These are phyloP conservation scores for Drosophila atroscutellata DNA, from an alignment of 2,888 invertebrate genomes.

Conservation along the genomic window DNA sequence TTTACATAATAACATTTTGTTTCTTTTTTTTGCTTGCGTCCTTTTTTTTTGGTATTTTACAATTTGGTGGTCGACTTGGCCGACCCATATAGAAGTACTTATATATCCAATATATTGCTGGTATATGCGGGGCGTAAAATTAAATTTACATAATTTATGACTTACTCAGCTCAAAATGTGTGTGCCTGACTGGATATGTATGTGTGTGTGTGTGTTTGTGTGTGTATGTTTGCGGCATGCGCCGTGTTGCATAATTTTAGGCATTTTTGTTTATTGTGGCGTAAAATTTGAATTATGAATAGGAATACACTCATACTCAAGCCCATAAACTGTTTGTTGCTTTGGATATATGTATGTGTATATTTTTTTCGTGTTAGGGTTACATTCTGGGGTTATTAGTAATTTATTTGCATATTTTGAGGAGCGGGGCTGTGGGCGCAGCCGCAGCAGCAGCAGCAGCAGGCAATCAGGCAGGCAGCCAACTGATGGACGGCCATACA, in stretches of 20 bases:
- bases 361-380: slow-evolving; percentile 68
- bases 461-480: slow-evolving; percentile 1
- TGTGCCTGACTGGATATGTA: slow-evolving; percentile 21
- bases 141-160: slow-evolving; percentile 80
- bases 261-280: slow-evolving; percentile 81
- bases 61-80: slow-evolving; percentile 60
- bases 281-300: slow-evolving; percentile 80
- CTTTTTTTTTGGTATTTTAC: slow-evolving; percentile 20
- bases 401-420: slow-evolving; percentile 79
- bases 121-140: slow-evolving; percentile 73
- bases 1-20: slow-evolving; percentile 76
- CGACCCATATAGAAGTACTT: slow-evolving; percentile 21
- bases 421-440: slow-evolving; percentile 52
- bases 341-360: slow-evolving; percentile 19
- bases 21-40: slow-evolving; percentile 6
- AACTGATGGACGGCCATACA: slow-evolving; percentile 42
- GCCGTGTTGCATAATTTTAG: slow-evolving; percentile 80
- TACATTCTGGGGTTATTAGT: slow-evolving; percentile 77
- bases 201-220: slow-evolving; percentile 20
- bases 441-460: slow-evolving; percentile 44
- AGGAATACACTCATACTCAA: slow-evolving; percentile 57
- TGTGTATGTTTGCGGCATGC: slow-evolving; percentile 55
- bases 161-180: slow-evolving; percentile 76
- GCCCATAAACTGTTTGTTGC: slow-evolving; percentile 38
- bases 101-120: slow-evolving; percentile 41